Evolutionary conservation across 2,113 vertebrate genomes (phyloP).

Genomic region (Oryctolagus cuniculus): mOryCun1.1 NC_091447.1:27602001-27602500

Average conservation of each 20-base stretch:
- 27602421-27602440: not conserved
- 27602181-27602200: no score
- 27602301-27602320: not conserved
- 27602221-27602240: not conserved
- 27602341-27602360: not conserved
- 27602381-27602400: not conserved
- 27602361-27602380: not conserved
- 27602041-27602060: not conserved
- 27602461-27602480: not conserved
- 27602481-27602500: not conserved
- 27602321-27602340: not conserved
- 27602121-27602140: not conserved
- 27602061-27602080: not conserved
- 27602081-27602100: constrained; percentile 10
- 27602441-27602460: not conserved
- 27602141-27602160: not conserved
- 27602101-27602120: not conserved
- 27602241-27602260: not conserved
- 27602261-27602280: not conserved
- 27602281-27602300: not conserved
- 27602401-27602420: not conserved
- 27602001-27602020: no score
- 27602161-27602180: fast-evolving
- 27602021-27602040: no score
- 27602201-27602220: not conserved